A percentile compares a stretch with the other conserved stretches of the same genome.
These are phyloP conservation scores for Chrysemys picta DNA, from an alignment of 2,113 vertebrate species.

Conservation along the genomic window DNA sequence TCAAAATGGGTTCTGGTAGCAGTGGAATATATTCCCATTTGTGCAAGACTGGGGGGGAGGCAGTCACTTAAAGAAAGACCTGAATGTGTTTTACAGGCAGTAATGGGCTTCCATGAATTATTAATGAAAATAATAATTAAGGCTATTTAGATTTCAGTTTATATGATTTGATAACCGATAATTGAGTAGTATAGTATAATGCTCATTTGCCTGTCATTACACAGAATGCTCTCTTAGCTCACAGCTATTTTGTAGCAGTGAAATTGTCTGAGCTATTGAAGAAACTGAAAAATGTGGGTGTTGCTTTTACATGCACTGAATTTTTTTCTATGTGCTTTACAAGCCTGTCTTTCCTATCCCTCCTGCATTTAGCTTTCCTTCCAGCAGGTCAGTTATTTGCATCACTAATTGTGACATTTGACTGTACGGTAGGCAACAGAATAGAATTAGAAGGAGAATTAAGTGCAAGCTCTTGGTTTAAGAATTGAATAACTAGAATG, in stretches of 20 bases:
- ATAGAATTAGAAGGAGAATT: background rate
- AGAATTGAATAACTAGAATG: background rate
- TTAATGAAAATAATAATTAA: background rate
- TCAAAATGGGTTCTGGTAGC: background rate
- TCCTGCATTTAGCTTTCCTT: background rate
- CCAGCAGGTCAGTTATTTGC: background rate
- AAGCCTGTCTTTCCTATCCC: background rate
- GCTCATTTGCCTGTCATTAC: background rate
- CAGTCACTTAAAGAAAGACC: background rate
- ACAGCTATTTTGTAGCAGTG: background rate
- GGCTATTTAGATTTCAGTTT: background rate
- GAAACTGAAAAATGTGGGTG: background rate
- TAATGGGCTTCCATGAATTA: background rate
- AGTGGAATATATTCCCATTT: background rate
- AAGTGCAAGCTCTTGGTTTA: background rate
- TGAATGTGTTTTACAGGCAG: background rate
- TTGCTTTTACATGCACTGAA: background rate
- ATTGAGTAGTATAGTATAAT: background rate
- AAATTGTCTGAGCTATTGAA: background rate
- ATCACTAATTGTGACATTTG: background rate
- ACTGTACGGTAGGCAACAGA: background rate
- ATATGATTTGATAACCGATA: background rate
- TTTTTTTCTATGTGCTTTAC: background rate
- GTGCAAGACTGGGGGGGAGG: background rate
- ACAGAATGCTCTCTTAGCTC: background rate